phyloP scores from a whole-genome alignment of 2,888 invertebrate genomes.

The Drosophila anomalipes region DNA sequence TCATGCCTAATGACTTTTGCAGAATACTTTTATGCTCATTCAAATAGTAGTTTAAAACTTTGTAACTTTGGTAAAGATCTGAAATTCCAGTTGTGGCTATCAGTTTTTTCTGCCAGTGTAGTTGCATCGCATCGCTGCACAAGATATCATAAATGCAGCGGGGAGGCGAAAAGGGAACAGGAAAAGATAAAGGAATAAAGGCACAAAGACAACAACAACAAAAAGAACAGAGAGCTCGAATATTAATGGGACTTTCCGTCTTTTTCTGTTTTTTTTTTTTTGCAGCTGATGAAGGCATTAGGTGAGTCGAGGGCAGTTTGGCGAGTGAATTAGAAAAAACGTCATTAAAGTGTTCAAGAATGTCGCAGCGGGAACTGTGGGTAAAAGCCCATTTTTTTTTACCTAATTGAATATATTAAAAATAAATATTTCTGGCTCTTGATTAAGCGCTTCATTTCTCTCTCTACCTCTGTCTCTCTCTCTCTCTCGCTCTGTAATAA shows the following conservation, averaged over 20 bases:
- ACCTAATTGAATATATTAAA: constrained; percentile 28
- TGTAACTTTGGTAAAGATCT: neutral
- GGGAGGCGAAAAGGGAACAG: constrained; percentile 30
- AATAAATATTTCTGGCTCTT: constrained; percentile 3
- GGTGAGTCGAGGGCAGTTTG: constrained; percentile 12
- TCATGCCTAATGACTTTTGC: neutral
- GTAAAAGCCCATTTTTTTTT: constrained; percentile 27
- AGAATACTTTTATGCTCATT: neutral
- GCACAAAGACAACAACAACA: constrained; percentile 33
- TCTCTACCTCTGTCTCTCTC: neutral
- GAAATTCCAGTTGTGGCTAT: neutral
- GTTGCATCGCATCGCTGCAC: constrained; percentile 37
- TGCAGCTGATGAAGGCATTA: constrained; percentile 70
- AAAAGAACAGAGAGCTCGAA: constrained; percentile 37
- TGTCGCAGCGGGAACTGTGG: constrained; percentile 51
- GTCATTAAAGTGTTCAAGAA: constrained; percentile 40
- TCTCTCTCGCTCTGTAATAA: neutral
- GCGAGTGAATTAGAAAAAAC: constrained; percentile 18
- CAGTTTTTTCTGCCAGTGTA: neutral
- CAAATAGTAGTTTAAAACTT: neutral
- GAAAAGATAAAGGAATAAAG: constrained; percentile 15
- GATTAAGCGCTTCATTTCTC: constrained; percentile 2
- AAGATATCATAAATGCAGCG: constrained; percentile 27
- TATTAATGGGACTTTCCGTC: constrained; percentile 57
- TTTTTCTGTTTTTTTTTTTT: constrained; percentile 11